Base-by-base conservation (phyloP, 2,888 invertebrate genomes). In the Merodon equestris region DNA sequence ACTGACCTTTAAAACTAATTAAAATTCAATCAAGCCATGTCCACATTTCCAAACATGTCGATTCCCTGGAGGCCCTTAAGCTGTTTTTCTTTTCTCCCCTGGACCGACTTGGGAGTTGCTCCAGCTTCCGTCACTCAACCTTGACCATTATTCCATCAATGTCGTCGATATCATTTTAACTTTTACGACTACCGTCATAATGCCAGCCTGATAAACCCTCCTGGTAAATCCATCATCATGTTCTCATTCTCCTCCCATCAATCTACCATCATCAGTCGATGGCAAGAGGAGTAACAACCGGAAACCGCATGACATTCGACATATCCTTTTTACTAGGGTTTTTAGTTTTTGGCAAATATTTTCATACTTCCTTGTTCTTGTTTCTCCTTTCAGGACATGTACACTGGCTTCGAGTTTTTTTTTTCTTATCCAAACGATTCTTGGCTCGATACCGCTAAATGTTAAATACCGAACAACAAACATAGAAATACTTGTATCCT, bases 261-360 rank as follows among this genome's bases (percentile, higher is more conserved):
- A 27, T 7, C 27, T 27, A 27, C 2, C 7, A 27, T 7, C 7
- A 7, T 4, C 7, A 27, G 7, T 7, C 7, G 27, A 27, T 27
- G 7, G 27, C 27, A n/a, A n/a, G n/a, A n/a, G n/a, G n/a, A 27
- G 27, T 27, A 4, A 19, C 5, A 51, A 66, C 27, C 54, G 60
- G 60, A 51, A 76, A 72, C 66, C 76, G 50, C 60, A 76, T 60
- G 66, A 66, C 76, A 71, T 48, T 48, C 45, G 57, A 61, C 45
- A 61, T 51, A 72, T 72, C 72, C 76, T 66, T 61, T 61, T 54
- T 50, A 70, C 51, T 63, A 53, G 40, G 27, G 47, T 50, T 56
- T 44, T 38, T 54, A 70, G 75, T 64, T 76, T 66, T 72, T 72
- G 71, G 76, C 71, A 27, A 27, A 27, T 27, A 27, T 27, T 27